phyloP scores from a whole-genome alignment of 1,140 invertebrate genomes.

The Neodiprion fabricii region DNA sequence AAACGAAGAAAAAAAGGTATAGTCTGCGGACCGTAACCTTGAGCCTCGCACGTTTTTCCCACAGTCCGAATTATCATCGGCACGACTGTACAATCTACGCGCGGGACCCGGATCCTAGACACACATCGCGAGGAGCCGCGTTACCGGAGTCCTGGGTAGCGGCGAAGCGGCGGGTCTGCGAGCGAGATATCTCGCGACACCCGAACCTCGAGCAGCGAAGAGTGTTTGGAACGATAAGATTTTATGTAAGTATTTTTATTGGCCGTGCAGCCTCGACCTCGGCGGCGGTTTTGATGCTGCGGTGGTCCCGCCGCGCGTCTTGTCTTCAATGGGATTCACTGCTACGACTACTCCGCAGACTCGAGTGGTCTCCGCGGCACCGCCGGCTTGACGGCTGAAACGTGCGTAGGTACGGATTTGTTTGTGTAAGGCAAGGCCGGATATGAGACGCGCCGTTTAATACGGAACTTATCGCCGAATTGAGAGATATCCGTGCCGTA shows the following conservation, averaged over 20 bases:
- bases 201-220: constrained; percentile 17
- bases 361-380: not conserved
- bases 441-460: constrained; percentile 28
- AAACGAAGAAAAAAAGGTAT: constrained; percentile 6
- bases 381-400: no score
- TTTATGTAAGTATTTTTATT: constrained; percentile 32
- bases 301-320: not conserved
- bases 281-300: constrained; percentile 32
- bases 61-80: not conserved
- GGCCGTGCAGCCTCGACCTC: not conserved
- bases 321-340: not conserved
- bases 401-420: constrained; percentile 22
- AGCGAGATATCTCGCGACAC: not conserved
- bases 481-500: constrained; percentile 31
- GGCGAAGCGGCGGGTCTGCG: not conserved
- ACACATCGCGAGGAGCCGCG: not conserved
- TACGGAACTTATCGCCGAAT: constrained; percentile 38
- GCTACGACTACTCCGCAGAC: not conserved
- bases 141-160: not conserved
- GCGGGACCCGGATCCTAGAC: not conserved
- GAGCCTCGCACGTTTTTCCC: not conserved
- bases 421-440: constrained; percentile 36
- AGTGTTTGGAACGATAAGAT: constrained; percentile 46
- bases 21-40: not conserved
- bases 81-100: not conserved